phyloP scores from a whole-genome alignment of 2,113 vertebrate species.

The Carassius gibelio region DNA sequence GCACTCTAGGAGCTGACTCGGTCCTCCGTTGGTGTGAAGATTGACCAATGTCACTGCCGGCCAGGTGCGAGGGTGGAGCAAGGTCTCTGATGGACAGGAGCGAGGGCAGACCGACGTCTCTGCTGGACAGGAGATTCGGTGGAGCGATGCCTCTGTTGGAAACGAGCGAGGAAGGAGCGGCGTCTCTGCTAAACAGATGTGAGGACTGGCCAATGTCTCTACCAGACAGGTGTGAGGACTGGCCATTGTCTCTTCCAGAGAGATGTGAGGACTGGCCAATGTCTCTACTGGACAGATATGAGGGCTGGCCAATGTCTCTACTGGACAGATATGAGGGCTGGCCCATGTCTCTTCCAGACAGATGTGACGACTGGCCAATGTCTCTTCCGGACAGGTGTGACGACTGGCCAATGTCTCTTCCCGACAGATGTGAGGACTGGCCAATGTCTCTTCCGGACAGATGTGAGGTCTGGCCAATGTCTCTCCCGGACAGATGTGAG shows the following conservation, averaged over 20 bases:
- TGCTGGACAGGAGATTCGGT: not conserved
- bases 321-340: not conserved
- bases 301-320: not conserved
- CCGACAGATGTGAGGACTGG: not conserved
- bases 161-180: not conserved
- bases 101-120: not conserved
- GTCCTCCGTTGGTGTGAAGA: not conserved
- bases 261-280: not conserved
- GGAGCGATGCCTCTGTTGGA: not conserved
- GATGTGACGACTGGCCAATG: too few species aligned
- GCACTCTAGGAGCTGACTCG: constrained; percentile 7
- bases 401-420: not conserved
- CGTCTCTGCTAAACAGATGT: not conserved
- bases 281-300: not conserved
- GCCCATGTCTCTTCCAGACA: not conserved
- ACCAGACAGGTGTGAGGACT: not conserved
- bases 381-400: not conserved
- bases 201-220: not conserved
- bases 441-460: not conserved
- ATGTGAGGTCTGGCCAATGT: not conserved
- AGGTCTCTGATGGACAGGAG: not conserved
- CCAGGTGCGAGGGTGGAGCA: not conserved
- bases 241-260: not conserved
- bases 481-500: not conserved
- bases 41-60: not conserved